Percentiles rank a stretch among this genome's conserved stretches.
phyloP scores from a whole-genome alignment of 2,113 vertebrate genomes.

The Pelecanus crispus region DNA sequence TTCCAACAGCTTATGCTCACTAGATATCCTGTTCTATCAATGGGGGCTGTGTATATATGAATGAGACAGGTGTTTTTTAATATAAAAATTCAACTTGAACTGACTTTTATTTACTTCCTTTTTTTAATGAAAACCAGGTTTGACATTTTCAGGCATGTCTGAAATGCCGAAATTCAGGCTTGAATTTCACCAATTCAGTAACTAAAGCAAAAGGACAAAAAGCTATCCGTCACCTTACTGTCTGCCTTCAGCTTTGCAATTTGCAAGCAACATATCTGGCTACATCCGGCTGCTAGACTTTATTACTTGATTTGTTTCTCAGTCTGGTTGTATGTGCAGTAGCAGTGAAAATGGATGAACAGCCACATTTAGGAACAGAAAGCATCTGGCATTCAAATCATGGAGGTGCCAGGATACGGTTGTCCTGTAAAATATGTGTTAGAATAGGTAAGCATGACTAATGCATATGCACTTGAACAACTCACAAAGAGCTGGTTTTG shows the following conservation, averaged over 20 bases:
- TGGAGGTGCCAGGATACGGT: not conserved
- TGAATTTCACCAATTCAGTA: not conserved
- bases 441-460: not conserved
- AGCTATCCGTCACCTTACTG: not conserved
- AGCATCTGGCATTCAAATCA: not conserved
- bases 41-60: rapidly evolving
- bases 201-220: not conserved
- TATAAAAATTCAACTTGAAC: not conserved
- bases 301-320: not conserved
- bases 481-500: not conserved
- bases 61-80: not conserved
- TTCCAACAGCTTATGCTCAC: not conserved
- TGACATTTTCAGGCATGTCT: not conserved
- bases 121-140: not conserved
- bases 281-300: not conserved
- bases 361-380: not conserved
- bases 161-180: not conserved
- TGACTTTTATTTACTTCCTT: not conserved
- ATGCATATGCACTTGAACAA: not conserved
- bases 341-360: not conserved
- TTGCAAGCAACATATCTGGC: not conserved
- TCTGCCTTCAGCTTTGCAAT: not conserved
- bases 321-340: not conserved
- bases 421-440: not conserved
- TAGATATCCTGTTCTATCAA: not conserved